These are phyloP conservation scores for Lagria hirta DNA, from an alignment of 2,888 invertebrate species.

Conservation along the genomic window DNA sequence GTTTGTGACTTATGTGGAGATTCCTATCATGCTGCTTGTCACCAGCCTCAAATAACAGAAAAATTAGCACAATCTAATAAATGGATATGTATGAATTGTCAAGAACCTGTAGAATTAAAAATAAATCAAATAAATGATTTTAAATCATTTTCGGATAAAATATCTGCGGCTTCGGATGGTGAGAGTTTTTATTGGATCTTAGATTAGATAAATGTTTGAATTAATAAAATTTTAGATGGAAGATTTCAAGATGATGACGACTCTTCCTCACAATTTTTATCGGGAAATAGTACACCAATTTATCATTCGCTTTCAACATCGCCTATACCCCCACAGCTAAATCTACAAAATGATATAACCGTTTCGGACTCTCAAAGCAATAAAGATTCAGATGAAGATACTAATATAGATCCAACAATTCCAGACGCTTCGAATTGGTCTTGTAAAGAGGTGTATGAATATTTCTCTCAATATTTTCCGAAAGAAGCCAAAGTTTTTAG, in stretches of 20 bases:
- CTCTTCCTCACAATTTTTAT: conserved; percentile 35
- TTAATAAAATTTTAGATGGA: too few species aligned
- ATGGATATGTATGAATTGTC: conserved; percentile 74
- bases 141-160: too few species aligned
- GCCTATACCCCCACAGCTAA: conserved; percentile 48
- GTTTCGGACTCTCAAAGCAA: conserved; percentile 41
- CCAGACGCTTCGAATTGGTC: conserved; percentile 84
- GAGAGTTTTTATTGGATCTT: too few species aligned
- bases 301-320: conserved; percentile 38
- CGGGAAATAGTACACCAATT: conserved; percentile 36
- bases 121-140: conserved; percentile 51
- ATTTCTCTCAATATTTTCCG: conserved; percentile 75
- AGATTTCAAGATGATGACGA: conserved; percentile 27
- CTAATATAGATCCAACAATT: conserved; percentile 65
- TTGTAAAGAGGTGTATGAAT: conserved; percentile 78
- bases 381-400: conserved; percentile 46
- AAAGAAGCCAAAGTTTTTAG: conserved; percentile 79
- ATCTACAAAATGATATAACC: conserved; percentile 42
- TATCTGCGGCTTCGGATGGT: too few species aligned
- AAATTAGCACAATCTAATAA: conserved; percentile 62
- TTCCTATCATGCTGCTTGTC: conserved; percentile 81
- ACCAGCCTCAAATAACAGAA: conserved; percentile 67
- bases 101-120: conserved; percentile 50
- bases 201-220: too few species aligned
- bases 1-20: conserved; percentile 77